Evolutionary conservation across 1,140 invertebrate genomes (phyloP), one percentile per base, ranked within the genome.

Genomic region (Lucilia sericata): DNA sequence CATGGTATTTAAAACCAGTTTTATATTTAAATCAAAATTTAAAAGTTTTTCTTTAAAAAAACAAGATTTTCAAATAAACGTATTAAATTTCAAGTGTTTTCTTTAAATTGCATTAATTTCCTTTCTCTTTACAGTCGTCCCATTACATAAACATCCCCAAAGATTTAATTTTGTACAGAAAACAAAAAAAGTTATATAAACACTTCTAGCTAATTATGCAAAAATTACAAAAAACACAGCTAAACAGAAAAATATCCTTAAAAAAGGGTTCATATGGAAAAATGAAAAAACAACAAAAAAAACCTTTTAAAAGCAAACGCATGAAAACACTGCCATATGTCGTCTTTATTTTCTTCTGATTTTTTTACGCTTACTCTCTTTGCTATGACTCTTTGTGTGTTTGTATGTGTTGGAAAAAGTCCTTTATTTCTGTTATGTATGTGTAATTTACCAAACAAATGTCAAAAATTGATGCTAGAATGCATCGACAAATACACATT

Each of bases 381-480:
- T 65, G 17, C 25, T 3, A 30, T 30, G 25, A 30, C 25, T 2
- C 25, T 30, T 2, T 1, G 25, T 30, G 25, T 30, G 3, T 30
- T 1, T 30, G 1, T 30, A 3, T 30, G 25, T 30, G 25, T 30
- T 30, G 3, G 3, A 30, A 30, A 30, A 30, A 30, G 25, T 30
- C 25, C 25, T 30, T 30, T 21, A 0, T 55, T 70, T 70, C 5
- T n/a, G 65, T 25, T 10, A 70, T 70, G 42, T 8, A 42, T 8
- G 42, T 42, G 42, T 70, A 55, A 55, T 70, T 70, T 21, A 70
- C 65, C 17, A 70, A 70, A 70, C 19, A 70, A 70, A 70, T 70
- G n/a, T 25, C 65, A 70, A 70, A 60, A 70, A 70, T 70, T 70
- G 65, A 70, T 70, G 65, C 65, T 70, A 21, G 65, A 70, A 19